Base-by-base conservation (phyloP, 2,113 vertebrate genomes). In the Hepsetus odoe region DNA sequence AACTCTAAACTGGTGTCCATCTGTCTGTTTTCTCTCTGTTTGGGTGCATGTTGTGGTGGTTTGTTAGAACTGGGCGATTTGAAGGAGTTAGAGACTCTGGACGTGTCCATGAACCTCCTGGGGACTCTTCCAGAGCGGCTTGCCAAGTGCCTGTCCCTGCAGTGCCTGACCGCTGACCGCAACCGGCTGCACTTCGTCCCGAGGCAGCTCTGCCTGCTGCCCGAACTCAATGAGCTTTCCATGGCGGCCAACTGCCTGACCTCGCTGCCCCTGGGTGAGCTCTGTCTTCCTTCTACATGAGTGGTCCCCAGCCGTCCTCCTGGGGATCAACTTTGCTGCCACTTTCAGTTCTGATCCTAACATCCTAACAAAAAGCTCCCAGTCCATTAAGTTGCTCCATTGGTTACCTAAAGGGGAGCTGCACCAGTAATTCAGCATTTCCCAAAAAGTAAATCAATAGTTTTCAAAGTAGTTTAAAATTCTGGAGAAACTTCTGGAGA, bases 151-250 rank as follows among this genome's bases (percentile, higher is more conserved):
- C 85, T 92, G n/a, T 96, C 96, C 0, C 92, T 99, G 88, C 96
- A 98, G 94, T 96, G 95, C 85, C 89, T 99, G 87, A 96, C 94
- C 0, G 96, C 90, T 1, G 98, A 99, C 90, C 92, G 95, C 76
- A 99, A 99, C 90, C 91, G 86, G 65, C 92, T 99, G 32, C 91
- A 91, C 85, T 91, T 90, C 18, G 81, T 99, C 65, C 98, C 97
- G 0, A 94, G 96, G 7, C 98, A 97, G 72, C 93, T 99, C 76
- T 98, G 97, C 91, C 95, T 94, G 76, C 94, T 99, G 28, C 95
- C 94, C 24, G 95, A 95, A 89, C 97, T 99, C 91, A 98, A 95
- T 12, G 96, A 98, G 91, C 95, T 98, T 82, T 98, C 96, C 84
- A 94, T 98, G 95, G 96, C 97, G 7, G 94, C 96, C 33, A 99